Base-by-base conservation (phyloP, 2,797 vertebrate species). In the Muraenolepis orangiensis region DNA sequence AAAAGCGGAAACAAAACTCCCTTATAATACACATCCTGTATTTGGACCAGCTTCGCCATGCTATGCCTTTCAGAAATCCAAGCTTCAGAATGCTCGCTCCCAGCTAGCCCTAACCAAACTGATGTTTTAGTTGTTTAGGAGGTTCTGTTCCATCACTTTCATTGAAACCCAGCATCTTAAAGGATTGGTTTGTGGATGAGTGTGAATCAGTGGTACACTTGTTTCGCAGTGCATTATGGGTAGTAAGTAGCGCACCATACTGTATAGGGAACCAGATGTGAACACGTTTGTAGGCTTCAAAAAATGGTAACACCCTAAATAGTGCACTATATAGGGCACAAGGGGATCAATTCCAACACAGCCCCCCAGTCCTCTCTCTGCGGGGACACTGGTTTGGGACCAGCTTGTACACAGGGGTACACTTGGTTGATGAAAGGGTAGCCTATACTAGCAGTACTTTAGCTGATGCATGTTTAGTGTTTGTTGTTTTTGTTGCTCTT, bases 381-480 rank as follows among this genome's bases (percentile, higher is more conserved):
- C 88, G 90, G 71, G 93, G 94, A 93, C 93, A 95, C 94, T 95
- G 93, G 95, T 94, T 95, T 92, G 90, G 87, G 46, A n/a, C 46
- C 91, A 92, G 93, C 88, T 80, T 93, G 46, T 94, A 92, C 83
- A 76, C 82, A 91, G 92, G 88, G 93, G n/a, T n/a, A n/a, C n/a
- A n/a, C 91, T 87, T 89, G 46, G 20, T 5, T 51, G 46, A 51
- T 51, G 94, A 95, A 85, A 91, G 94, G 91, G n/a, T n/a, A n/a
- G n/a, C n/a, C n/a, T 94, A 93, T 94, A 89, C 84, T 94, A 94
- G 94, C 94, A 95, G 94, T 94, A 95, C 95, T 95, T 95, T 85
- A 79, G 93, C 90, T 88, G 81, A 93, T 94, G 94, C 94, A 94
- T 96, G 96, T 95, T 92, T 93, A n/a, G n/a, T n/a, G n/a, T 92